Percentiles rank a stretch among this genome's conserved stretches.
phyloP scores from a whole-genome alignment of 1,140 invertebrate species.

The Thaumatotibia leucotreta region DNA sequence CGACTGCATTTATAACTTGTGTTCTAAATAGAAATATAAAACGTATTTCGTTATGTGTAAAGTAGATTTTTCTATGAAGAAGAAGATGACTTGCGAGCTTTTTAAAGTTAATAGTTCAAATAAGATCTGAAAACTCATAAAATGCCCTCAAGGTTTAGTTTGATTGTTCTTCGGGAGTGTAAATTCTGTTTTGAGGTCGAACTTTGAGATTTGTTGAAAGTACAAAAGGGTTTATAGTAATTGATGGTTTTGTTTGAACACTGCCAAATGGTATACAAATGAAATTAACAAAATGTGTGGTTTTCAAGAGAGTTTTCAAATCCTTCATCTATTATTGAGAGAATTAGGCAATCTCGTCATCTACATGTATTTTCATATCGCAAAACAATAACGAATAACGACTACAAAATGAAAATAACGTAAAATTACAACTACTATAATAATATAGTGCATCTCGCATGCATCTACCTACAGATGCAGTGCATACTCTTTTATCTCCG shows the following conservation, averaged over 20 bases:
- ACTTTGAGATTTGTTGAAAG: neutral
- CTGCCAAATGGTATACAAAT: neutral
- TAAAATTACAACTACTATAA: too few relatives aligned
- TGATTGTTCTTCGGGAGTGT: slow-evolving; percentile 1
- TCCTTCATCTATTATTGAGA: neutral
- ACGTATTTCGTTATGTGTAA: neutral
- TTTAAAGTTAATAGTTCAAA: neutral
- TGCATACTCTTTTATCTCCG: too few relatives aligned
- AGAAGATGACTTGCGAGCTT: neutral
- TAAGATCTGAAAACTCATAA: neutral
- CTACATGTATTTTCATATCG: too few relatives aligned
- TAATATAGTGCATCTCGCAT: too few relatives aligned
- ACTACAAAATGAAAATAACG: too few relatives aligned
- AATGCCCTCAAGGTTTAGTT: slow-evolving; percentile 4
- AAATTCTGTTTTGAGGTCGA: slow-evolving; percentile 4
- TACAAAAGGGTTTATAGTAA: slow-evolving; percentile 7
- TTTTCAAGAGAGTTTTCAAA: neutral
- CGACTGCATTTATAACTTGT: neutral
- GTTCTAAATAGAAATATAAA: neutral
- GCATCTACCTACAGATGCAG: too few relatives aligned
- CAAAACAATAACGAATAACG: too few relatives aligned
- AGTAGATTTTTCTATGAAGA: neutral
- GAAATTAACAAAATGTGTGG: neutral
- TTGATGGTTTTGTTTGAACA: neutral
- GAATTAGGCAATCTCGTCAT: neutral